phyloP scores from a whole-genome alignment of 2,113 vertebrate genomes.

The Phyllopteryx taeniolatus region DNA sequence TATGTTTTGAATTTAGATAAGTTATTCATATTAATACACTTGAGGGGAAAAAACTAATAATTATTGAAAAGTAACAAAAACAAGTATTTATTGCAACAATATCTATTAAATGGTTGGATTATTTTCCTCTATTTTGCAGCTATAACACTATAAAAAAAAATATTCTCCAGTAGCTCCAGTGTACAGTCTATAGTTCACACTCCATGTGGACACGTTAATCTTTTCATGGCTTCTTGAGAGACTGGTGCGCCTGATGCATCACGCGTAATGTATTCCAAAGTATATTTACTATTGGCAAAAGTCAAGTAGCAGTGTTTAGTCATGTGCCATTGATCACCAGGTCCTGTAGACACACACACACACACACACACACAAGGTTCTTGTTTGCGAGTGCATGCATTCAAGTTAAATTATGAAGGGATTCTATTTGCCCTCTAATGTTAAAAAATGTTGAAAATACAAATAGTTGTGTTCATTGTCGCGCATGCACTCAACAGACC shows the following conservation, averaged over 20 bases:
- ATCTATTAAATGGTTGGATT: not conserved
- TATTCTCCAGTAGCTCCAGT: not conserved
- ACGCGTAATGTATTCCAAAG: conserved; percentile 76
- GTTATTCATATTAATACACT: not conserved
- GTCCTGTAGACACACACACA: conserved; percentile 32
- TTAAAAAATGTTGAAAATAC: not conserved
- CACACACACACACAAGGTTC: conserved; percentile 26
- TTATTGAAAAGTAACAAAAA: too few relatives aligned
- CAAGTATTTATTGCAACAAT: too few relatives aligned
- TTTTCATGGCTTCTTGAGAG: conserved; percentile 71
- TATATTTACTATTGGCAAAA: conserved; percentile 80
- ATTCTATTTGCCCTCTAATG: not conserved
- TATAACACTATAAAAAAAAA: too few relatives aligned
- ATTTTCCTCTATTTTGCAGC: not conserved
- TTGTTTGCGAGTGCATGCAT: conserved; percentile 51
- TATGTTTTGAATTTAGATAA: not conserved
- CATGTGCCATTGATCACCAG: conserved; percentile 73
- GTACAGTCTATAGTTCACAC: conserved; percentile 14
- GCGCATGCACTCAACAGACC: not conserved
- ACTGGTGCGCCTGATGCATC: conserved; percentile 70
- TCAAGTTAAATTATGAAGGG: not conserved
- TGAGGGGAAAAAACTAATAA: too few relatives aligned
- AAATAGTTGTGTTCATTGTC: not conserved
- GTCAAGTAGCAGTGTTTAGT: conserved; percentile 76
- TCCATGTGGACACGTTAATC: conserved; percentile 67